Base-by-base conservation (phyloP, 2,797 vertebrate genomes). In the Trachurus trachurus region DNA sequence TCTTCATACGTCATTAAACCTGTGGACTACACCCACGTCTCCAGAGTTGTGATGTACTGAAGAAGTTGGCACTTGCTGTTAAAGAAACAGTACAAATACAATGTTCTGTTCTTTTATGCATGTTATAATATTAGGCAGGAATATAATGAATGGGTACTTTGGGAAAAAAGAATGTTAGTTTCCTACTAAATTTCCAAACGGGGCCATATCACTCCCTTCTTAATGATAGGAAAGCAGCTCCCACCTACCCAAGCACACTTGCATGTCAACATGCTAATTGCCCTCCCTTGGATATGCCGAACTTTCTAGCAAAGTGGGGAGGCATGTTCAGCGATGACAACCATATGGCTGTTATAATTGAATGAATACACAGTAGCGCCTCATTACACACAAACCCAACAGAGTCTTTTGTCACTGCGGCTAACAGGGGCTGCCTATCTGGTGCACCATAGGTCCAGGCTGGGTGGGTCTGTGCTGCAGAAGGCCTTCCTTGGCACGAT, bases 271-370 rank as follows among this genome's bases (percentile, higher is more conserved):
- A 68, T 72, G 50, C 74, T 88, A 91, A 92, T 90, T 89, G 83
- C 80, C 60, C 75, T 84, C 54, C 83, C 78, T 85, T 71, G 59
- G 84, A 92, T 90, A 89, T 34, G 40, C 60, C 4, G 50, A 90
- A 92, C 69, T 82, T 85, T 88, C 59, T 21, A 49, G 67, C 70
- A 84, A 90, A 92, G 70, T 82, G 80, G 70, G 74, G 81, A 88
- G 88, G 88, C 87, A 85, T 91, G 89, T 93, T 90, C 60, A 49
- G 73, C 12, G 66, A 76, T 88, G 89, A 89, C 89, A 90, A 75
- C 93, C 92, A 92, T 92, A 91, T 94, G 92, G 91, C 81, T 75
- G 71, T 82, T 91, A 88, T 92, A 91, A 90, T 72, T 86, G 81
- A 90, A 86, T 79, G 87, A 85, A 90, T 88, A 88, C 88, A 88